Conservation (phyloP, 1,140 invertebrate species). For the Lepidurus apus region DNA sequence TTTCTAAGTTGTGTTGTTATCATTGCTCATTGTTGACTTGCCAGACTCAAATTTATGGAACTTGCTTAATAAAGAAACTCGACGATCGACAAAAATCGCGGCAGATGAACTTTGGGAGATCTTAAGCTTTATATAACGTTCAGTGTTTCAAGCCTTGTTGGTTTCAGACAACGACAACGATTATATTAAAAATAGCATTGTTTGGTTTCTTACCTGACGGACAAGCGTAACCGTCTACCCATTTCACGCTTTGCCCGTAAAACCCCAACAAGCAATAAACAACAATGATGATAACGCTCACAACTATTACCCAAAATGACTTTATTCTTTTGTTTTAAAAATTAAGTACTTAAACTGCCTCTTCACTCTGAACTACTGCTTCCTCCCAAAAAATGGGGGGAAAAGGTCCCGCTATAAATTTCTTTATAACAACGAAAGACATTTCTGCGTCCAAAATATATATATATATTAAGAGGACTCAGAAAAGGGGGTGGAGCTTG, state of each 20-base stretch:
- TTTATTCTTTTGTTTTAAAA: background rate
- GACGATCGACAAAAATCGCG: background rate
- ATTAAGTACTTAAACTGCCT: background rate
- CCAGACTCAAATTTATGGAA: background rate
- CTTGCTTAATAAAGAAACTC: too few species aligned
- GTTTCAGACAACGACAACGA: background rate
- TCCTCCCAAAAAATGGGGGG: background rate
- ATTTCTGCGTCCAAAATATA: background rate
- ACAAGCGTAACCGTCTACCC: background rate
- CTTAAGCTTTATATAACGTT: background rate
- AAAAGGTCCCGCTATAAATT: background rate
- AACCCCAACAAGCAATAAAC: background rate
- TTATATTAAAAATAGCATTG: background rate
- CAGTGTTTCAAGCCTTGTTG: background rate
- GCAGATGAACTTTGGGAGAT: background rate
- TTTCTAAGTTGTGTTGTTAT: background rate
- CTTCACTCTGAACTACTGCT: background rate
- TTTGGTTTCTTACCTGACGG: background rate
- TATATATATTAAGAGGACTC: too few species aligned
- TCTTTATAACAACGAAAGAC: background rate
- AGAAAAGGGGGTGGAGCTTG: background rate
- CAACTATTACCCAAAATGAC: background rate
- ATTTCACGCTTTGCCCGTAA: constrained; percentile 14
- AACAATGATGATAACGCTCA: constrained; percentile 2
- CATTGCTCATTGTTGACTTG: background rate